Base-by-base conservation (phyloP, 2,113 vertebrate species). In the Neogale vison region DNA sequence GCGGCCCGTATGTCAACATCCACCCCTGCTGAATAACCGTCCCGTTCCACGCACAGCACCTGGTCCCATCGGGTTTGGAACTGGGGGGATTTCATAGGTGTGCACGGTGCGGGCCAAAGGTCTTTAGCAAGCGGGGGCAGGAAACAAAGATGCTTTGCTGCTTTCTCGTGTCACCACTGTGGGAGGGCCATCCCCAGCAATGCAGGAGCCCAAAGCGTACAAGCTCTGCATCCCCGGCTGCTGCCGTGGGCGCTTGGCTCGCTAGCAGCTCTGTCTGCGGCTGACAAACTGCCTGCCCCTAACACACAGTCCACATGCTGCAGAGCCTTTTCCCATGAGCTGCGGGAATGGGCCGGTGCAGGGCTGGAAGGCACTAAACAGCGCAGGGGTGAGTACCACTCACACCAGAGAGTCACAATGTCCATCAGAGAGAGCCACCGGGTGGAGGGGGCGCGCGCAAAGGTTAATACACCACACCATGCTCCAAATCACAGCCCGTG, bases 301-400 rank as follows among this genome's bases (percentile, higher is more conserved):
- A 94, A 98, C 79, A 88, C 84, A 10, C 9, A 79, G 81, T 69
- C 89, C 77, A 69, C 93, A 77, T 31, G n/a, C 71, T 67, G 65
- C 50, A 72, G 76, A 36, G 55, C 72, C 82, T 61, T 59, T 80
- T 93, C 89, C 96, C 81, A 63, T 34, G 23, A 76, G 90, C 86
- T 91, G 65, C 2, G 91, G 86, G 92, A 76, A 85, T 15, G 77
- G 87, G 89, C 69, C 63, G 57, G 86, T 21, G 5, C 71, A 42
- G 57, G 87, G 87, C 69, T 82, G 93, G 95, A 97, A 82, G 94
- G 93, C 82, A 95, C 71, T 97, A 82, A 97, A 89, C 82, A 96
- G 93, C 76, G 77, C 92, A 93, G 59, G 57, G 77, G 81, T 71
- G 92, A 95, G 84, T 36, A 52, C 45, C 55, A 52, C 63, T 93